Percentiles rank a stretch among this genome's conserved stretches.
Conservation (phyloP, 2,888 invertebrate genomes). For the Meiosimyza decipiens region DNA sequence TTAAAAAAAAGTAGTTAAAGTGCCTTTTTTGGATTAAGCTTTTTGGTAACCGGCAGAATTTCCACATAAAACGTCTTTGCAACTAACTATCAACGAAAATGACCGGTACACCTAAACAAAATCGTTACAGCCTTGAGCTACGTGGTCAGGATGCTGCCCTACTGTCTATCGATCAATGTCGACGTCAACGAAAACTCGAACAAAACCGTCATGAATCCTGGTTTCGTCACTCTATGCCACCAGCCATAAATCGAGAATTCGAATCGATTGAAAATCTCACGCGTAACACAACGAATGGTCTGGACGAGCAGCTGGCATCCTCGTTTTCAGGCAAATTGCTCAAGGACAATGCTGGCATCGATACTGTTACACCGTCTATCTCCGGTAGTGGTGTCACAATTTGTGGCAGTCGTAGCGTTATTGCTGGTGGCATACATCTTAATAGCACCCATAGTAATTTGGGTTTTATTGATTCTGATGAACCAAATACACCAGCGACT, state of each 20-base stretch:
- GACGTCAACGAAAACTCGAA: slow-evolving; percentile 52
- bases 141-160: slow-evolving; percentile 44
- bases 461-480: slow-evolving; percentile 59
- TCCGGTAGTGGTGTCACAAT: slow-evolving; percentile 38
- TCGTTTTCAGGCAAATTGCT: slow-evolving; percentile 46
- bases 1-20: not conserved
- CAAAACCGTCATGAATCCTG: slow-evolving; percentile 60
- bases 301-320: slow-evolving; percentile 57
- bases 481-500: slow-evolving; percentile 54
- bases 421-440: slow-evolving; percentile 50
- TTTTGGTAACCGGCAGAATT: too few species aligned
- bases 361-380: slow-evolving; percentile 41
- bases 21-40: slow-evolving; percentile 13
- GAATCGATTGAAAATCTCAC: slow-evolving; percentile 61
- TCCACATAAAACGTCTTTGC: too few species aligned
- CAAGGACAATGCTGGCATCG: not conserved
- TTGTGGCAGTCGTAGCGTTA: slow-evolving; percentile 35
- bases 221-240: slow-evolving; percentile 63
- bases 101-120: slow-evolving; percentile 49
- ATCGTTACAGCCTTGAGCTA: slow-evolving; percentile 56
- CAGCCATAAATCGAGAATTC: slow-evolving; percentile 60
- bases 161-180: slow-evolving; percentile 43
- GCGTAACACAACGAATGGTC: slow-evolving; percentile 49
- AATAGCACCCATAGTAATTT: slow-evolving; percentile 61
- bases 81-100: slow-evolving; percentile 38